phyloP scores from a whole-genome alignment of 2,888 invertebrate genomes.

The Pyrocoelia pectoralis region DNA sequence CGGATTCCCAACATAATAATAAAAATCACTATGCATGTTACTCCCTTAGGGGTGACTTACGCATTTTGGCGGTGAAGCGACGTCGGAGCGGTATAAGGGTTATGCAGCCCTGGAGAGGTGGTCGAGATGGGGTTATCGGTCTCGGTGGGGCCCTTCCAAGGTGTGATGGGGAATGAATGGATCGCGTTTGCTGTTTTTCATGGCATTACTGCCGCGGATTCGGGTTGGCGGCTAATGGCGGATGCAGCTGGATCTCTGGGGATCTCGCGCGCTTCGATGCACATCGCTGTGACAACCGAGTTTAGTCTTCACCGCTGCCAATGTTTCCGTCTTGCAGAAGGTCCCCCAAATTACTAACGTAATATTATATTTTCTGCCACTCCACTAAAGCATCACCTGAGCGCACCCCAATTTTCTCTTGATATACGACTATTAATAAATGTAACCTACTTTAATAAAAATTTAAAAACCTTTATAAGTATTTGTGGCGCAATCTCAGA shows the following conservation, averaged over 20 bases:
- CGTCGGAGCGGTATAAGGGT: conserved; percentile 55
- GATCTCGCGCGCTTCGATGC: conserved; percentile 63
- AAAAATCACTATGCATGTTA: conserved; percentile 62
- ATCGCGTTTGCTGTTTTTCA: conserved; percentile 52
- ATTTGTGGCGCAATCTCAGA: background rate
- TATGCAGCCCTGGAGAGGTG: conserved; percentile 59
- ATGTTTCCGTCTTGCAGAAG: conserved; percentile 18
- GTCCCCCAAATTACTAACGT: conserved; percentile 21
- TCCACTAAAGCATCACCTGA: conserved; percentile 9
- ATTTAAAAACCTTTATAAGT: background rate
- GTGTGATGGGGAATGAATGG: conserved; percentile 58
- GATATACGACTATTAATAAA: conserved; percentile 3
- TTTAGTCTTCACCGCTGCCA: conserved; percentile 34
- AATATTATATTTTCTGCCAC: conserved; percentile 15
- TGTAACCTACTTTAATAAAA: conserved; percentile 6
- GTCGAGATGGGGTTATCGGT: conserved; percentile 68
- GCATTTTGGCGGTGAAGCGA: conserved; percentile 42
- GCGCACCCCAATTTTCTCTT: conserved; percentile 6
- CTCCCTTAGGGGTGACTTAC: conserved; percentile 48
- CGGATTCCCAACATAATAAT: conserved; percentile 57
- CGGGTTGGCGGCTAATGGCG: conserved; percentile 50
- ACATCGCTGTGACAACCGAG: conserved; percentile 64
- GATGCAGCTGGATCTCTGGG: conserved; percentile 57
- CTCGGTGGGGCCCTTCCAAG: conserved; percentile 61
- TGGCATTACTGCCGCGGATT: conserved; percentile 53